These are phyloP conservation scores for Brachyhypopomus occidentalis DNA, from an alignment of 2,113 vertebrate genomes.

Conservation along the genomic window DNA sequence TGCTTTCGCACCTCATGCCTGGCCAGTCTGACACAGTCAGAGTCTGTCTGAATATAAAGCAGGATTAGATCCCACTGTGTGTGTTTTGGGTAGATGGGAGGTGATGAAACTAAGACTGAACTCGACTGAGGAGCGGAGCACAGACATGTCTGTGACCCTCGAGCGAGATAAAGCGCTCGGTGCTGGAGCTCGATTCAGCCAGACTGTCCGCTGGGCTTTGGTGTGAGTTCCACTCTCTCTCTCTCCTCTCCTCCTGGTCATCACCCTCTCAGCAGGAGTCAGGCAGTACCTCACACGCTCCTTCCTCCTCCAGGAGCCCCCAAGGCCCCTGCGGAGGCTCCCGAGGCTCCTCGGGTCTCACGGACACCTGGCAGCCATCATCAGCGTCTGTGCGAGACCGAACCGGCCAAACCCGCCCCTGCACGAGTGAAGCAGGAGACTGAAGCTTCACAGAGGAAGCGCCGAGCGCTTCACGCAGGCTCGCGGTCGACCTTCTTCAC, in stretches of 20 bases:
- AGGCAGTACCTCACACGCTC: slow-evolving; percentile 41
- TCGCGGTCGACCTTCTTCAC: no score
- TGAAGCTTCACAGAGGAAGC: slow-evolving; percentile 5
- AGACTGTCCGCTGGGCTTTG: neutral
- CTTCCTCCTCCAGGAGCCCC: slow-evolving; percentile 23
- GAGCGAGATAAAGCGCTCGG: neutral
- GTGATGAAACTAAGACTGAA: neutral
- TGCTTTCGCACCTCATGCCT: neutral
- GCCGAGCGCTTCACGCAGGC: no score
- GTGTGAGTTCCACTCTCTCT: neutral
- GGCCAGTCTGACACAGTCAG: no score
- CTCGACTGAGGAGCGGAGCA: neutral
- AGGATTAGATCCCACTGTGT: no score
- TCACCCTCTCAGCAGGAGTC: slow-evolving; percentile 30
- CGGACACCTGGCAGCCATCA: slow-evolving; percentile 59
- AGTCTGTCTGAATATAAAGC: no score
- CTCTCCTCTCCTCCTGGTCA: neutral
- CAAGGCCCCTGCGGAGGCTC: slow-evolving; percentile 44
- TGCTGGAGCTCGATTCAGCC: neutral
- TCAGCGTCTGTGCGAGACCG: slow-evolving; percentile 44
- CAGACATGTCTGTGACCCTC: neutral
- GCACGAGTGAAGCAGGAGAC: neutral
- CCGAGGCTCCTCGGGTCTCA: neutral
- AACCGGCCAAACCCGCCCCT: neutral
- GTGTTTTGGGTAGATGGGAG: neutral